These are phyloP conservation scores for Hippotragus niger DNA, from an alignment of 2,113 vertebrate genomes.

Conservation along the genomic window DNA sequence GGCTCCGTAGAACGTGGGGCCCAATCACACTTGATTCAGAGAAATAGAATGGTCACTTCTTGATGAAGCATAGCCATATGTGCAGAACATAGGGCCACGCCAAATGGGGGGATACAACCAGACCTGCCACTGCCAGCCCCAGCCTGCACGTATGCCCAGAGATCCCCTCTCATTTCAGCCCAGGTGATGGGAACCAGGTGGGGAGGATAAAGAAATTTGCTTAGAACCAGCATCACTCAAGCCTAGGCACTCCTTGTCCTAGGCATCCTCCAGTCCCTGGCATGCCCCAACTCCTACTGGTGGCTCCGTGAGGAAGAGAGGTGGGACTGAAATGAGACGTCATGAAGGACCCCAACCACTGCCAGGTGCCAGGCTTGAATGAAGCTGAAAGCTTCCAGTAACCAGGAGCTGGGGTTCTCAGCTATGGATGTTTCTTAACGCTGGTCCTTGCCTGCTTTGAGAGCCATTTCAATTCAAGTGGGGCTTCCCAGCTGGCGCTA, in stretches of 20 bases:
- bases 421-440: not conserved
- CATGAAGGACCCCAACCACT: not conserved
- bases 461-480: not conserved
- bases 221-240: not conserved
- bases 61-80: not conserved
- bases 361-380: not conserved
- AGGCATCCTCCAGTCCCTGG: not conserved
- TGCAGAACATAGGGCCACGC: not conserved
- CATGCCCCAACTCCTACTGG: not conserved
- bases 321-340: not conserved
- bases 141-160: not conserved
- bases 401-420: not conserved
- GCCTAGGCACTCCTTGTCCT: not conserved
- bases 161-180: not conserved
- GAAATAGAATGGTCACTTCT: not conserved
- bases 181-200: not conserved
- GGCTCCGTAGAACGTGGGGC: not conserved
- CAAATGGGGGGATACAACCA: not conserved
- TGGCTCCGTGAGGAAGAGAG: not conserved
- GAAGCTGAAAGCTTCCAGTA: not conserved
- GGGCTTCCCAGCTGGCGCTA: not conserved
- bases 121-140: not conserved
- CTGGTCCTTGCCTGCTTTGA: not conserved
- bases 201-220: not conserved
- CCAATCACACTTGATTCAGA: not conserved